Conservation (phyloP, 2,113 vertebrate species). For the Platichthys stellatus region DNA sequence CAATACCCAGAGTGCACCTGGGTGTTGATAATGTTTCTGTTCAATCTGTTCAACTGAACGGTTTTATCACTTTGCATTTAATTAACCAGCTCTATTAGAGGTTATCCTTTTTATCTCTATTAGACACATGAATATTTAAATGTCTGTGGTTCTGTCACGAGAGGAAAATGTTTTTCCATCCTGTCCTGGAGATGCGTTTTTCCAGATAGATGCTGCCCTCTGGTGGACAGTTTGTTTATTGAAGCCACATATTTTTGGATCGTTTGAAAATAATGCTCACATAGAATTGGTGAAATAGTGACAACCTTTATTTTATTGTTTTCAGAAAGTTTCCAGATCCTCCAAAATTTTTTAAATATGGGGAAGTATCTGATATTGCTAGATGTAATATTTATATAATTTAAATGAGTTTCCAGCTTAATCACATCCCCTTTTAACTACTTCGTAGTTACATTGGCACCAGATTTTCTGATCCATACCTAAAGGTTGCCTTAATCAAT, state of each 20-base stretch:
- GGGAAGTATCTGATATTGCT: no score
- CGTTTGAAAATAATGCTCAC: neutral
- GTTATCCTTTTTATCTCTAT: no score
- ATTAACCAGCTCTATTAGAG: no score
- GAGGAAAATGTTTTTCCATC: neutral
- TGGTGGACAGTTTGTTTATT: slow-evolving; percentile 24
- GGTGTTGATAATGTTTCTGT: no score
- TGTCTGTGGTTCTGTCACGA: neutral
- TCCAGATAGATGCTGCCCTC: slow-evolving; percentile 47
- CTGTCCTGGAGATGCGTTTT: neutral
- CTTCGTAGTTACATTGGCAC: no score
- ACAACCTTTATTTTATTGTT: neutral
- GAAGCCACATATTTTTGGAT: neutral
- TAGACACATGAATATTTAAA: neutral
- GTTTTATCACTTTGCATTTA: neutral
- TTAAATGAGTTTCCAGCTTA: no score
- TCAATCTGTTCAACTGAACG: neutral
- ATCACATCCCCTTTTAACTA: no score
- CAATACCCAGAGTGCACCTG: neutral
- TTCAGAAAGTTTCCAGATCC: neutral
- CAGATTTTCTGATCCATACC: no score
- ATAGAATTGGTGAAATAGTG: no score
- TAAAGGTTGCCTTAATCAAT: no score
- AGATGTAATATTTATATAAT: no score
- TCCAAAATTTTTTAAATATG: neutral